These are phyloP conservation scores for Sicus ferrugineus DNA, from an alignment of 2,888 invertebrate genomes.

Conservation along the genomic window DNA sequence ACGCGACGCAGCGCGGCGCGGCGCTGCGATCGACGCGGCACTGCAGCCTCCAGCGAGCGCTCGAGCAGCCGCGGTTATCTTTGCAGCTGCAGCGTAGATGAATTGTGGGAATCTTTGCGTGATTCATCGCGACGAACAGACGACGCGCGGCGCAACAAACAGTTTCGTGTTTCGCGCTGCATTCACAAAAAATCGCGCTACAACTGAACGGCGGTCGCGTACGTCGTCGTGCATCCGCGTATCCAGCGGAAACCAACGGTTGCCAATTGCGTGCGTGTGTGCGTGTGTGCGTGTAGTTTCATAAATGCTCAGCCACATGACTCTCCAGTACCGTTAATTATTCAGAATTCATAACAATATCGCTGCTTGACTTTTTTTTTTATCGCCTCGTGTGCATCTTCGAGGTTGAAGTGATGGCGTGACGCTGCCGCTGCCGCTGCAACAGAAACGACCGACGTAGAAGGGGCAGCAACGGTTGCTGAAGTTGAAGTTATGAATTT, in stretches of 20 bases:
- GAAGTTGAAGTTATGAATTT: too few species aligned
- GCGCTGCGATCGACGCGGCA: neutral
- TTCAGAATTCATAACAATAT: constrained; percentile 26
- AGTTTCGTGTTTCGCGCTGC: neutral
- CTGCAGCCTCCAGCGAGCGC: neutral
- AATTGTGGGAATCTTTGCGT: constrained; percentile 34
- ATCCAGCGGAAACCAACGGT: too few species aligned
- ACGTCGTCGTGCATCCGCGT: too few species aligned
- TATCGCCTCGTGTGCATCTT: neutral
- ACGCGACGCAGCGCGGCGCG: too few species aligned
- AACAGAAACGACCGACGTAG: too few species aligned
- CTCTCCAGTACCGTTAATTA: constrained; percentile 32
- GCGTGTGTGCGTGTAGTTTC: constrained; percentile 2
- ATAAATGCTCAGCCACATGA: neutral
- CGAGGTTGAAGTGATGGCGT: constrained; percentile 13
- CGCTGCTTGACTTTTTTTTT: neutral
- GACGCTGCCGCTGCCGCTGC: neutral
- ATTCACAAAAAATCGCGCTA: too few species aligned
- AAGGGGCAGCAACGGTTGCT: too few species aligned
- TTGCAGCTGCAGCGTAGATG: constrained; percentile 9
- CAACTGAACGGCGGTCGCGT: too few species aligned
- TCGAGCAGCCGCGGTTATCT: neutral
- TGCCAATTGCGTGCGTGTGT: neutral
- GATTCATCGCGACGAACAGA: neutral
- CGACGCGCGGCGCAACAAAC: too few species aligned